phyloP scores from a whole-genome alignment of 2,888 invertebrate species.

The Lasioglossum vierecki region DNA sequence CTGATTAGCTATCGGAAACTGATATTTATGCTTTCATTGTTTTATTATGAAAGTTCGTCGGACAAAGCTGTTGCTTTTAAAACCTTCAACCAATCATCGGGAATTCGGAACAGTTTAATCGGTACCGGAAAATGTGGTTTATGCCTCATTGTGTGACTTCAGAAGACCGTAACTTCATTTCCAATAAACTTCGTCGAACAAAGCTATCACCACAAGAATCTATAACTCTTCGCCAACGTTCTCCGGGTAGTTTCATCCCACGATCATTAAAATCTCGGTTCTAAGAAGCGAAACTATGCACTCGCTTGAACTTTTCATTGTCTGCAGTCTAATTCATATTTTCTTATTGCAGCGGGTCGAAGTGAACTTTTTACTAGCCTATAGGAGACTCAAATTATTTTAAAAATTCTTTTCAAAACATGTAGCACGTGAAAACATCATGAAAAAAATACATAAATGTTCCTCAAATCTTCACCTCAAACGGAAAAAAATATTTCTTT shows the following conservation, averaged over 20 bases:
- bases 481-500: neutral
- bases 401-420: too few relatives aligned
- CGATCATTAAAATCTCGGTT: constrained; percentile 2
- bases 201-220: neutral
- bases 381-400: neutral
- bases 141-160: neutral
- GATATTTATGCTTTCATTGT: neutral
- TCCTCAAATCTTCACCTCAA: neutral
- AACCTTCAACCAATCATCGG: neutral
- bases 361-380: neutral
- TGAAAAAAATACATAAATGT: neutral
- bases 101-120: neutral
- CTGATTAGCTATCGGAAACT: neutral
- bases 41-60: neutral
- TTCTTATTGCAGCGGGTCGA: neutral
- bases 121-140: neutral
- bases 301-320: neutral
- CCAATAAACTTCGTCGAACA: neutral
- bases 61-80: neutral
- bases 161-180: neutral
- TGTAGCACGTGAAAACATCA: too few relatives aligned
- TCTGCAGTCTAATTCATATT: neutral
- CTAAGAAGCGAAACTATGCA: neutral
- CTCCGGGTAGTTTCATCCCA: neutral
- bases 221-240: constrained; percentile 5